phyloP scores from a whole-genome alignment of 2,888 invertebrate genomes.

The Stenodema calcarata region DNA sequence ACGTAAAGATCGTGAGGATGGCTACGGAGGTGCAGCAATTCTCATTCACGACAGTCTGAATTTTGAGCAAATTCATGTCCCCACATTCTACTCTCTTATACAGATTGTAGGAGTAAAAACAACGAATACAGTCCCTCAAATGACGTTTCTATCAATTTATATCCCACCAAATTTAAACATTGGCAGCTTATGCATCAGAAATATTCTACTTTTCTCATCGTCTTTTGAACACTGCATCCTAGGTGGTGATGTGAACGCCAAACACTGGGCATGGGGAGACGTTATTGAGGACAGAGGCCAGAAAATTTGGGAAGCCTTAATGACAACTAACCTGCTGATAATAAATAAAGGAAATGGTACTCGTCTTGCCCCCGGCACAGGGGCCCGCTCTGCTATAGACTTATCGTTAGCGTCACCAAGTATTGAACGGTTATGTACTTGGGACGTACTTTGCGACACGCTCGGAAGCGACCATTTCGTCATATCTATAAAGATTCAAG shows the following conservation, averaged over 20 bases:
- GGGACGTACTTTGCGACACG: background rate
- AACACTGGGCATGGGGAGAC: background rate
- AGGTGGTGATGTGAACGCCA: background rate
- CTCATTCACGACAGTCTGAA: background rate
- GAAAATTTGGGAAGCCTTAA: background rate
- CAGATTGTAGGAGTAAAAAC: background rate
- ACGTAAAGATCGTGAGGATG: background rate
- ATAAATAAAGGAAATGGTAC: background rate
- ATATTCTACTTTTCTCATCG: background rate
- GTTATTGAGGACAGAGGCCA: background rate
- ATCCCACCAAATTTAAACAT: background rate
- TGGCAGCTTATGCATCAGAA: background rate
- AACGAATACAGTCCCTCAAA: background rate
- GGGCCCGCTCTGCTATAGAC: background rate
- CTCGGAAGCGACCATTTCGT: background rate
- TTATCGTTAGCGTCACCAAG: background rate
- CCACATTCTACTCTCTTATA: background rate
- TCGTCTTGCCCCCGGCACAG: background rate
- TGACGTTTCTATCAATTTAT: background rate
- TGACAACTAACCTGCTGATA: background rate
- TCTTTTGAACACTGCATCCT: background rate
- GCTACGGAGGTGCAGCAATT: background rate
- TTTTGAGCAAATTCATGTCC: background rate
- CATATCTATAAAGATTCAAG: background rate
- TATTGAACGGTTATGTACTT: background rate